phyloP scores from a whole-genome alignment of 2,888 invertebrate genomes.

The Unio pictorum region DNA sequence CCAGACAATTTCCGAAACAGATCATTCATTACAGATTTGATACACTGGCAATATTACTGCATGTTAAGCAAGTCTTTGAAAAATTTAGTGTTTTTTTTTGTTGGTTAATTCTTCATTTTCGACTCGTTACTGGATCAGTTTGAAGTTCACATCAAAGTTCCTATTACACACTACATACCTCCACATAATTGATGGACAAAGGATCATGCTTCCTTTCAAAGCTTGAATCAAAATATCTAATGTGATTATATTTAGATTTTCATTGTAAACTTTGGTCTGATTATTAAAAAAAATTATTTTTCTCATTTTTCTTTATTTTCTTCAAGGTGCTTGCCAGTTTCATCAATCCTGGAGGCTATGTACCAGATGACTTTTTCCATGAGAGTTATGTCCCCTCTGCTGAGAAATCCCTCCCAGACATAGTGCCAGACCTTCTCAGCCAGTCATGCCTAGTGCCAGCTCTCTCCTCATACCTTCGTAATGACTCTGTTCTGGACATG shows the following conservation, averaged over 20 bases:
- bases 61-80: too few relatives aligned
- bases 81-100: too few relatives aligned
- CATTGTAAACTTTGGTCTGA: neutral
- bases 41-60: too few relatives aligned
- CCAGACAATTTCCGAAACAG: too few relatives aligned
- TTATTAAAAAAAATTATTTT: constrained; percentile 5
- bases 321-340: constrained; percentile 86
- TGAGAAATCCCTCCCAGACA: constrained; percentile 65
- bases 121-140: too few relatives aligned
- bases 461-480: constrained; percentile 90
- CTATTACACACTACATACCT: neutral
- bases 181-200: neutral
- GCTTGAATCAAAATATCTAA: too few relatives aligned
- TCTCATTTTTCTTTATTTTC: constrained; percentile 34
- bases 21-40: too few relatives aligned
- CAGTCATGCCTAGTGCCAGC: constrained; percentile 90
- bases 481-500: constrained; percentile 97
- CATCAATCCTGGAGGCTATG: constrained; percentile 79
- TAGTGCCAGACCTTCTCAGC: constrained; percentile 84
- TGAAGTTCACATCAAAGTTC: too few relatives aligned
- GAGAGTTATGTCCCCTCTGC: constrained; percentile 31
- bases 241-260: neutral
- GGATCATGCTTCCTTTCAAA: too few relatives aligned
- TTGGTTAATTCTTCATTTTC: too few relatives aligned
- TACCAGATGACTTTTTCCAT: constrained; percentile 52